Evolutionary conservation across 2,888 invertebrate genomes (phyloP), one percentile per base, ranked within the genome.

Genomic region (Harpagoxenus sublaevis): DNA sequence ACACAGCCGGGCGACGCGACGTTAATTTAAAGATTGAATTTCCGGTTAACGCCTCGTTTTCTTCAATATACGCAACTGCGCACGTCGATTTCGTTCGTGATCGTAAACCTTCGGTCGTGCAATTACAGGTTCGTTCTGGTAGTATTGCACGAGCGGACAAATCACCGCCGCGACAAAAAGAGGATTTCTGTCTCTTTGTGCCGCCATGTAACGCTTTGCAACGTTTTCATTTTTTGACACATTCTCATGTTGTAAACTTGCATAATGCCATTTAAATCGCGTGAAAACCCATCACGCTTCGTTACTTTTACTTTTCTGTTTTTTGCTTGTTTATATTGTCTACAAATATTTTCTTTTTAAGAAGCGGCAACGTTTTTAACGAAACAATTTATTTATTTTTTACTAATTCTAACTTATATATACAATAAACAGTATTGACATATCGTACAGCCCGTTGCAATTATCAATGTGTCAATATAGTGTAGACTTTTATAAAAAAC

Each of bases 11-110:
- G 18, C 15, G 57, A 78, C n/a, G 35, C 35, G 57, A 78, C n/a
- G 55, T 81, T 81, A 74, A 81, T 81, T 73, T 57, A 48, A 60
- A 73, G 60, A 73, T 81, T 73, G 48, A 81, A 81, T 81, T 74
- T 51, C 74, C n/a, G 23, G 74, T 81, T 81, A 73, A 48, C 75
- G 75, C 31, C 35, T 81, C 74, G 48, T 73, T 70, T 81, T 81
- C 75, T 81, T 73, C 60, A 18, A 73, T 81, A 73, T 79, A 60
- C 60, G 35, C 73, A 35, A 57, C 8, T 23, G 66, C n/a, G 39
- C 35, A 48, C 35, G 28, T 79, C 74, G 74, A 74, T 79, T 62
- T n/a, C 23, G 4, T 65, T 45, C 57, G 60, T n/a, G n/a, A 39
- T 18, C 73, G n/a, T 73, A 73, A 79, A 81, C 48, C 60, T 74